phyloP scores from a whole-genome alignment of 2,113 vertebrate species.

The Hippocampus guttulatus region DNA sequence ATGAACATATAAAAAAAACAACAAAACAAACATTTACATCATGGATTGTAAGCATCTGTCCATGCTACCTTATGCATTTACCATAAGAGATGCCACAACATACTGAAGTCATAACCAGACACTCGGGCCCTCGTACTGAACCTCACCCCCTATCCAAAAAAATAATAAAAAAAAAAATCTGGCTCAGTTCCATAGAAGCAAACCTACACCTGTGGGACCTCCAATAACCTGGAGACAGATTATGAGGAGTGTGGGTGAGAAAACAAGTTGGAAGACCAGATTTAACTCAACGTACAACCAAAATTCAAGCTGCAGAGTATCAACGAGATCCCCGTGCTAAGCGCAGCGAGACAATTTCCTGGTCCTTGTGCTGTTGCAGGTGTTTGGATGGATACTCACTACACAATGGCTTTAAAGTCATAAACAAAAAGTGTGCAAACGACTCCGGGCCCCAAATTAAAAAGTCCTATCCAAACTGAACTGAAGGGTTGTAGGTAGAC shows the following conservation, averaged over 20 bases:
- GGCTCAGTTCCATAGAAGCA: conserved; percentile 59
- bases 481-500: conserved; percentile 22
- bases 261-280: conserved; percentile 57
- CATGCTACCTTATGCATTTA: conserved; percentile 72
- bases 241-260: conserved; percentile 6
- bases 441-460: conserved; percentile 29
- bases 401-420: conserved; percentile 12
- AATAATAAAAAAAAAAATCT: conserved; percentile 15
- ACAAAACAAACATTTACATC: conserved; percentile 73
- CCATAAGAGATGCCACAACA: conserved; percentile 57
- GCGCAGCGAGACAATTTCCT: conserved; percentile 11
- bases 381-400: conserved; percentile 19
- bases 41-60: conserved; percentile 74
- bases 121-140: neutral
- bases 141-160: conserved; percentile 12
- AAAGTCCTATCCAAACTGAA: conserved; percentile 23
- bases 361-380: conserved; percentile 6
- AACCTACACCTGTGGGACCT: conserved; percentile 11
- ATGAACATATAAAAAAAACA: conserved; percentile 77
- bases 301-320: neutral
- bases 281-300: conserved; percentile 25
- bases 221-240: neutral
- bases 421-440: conserved; percentile 35
- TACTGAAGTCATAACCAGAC: conserved; percentile 16
- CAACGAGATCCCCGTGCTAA: neutral